Conservation (phyloP, 1,140 invertebrate species). For the Trypoxylus dichotomus region DNA sequence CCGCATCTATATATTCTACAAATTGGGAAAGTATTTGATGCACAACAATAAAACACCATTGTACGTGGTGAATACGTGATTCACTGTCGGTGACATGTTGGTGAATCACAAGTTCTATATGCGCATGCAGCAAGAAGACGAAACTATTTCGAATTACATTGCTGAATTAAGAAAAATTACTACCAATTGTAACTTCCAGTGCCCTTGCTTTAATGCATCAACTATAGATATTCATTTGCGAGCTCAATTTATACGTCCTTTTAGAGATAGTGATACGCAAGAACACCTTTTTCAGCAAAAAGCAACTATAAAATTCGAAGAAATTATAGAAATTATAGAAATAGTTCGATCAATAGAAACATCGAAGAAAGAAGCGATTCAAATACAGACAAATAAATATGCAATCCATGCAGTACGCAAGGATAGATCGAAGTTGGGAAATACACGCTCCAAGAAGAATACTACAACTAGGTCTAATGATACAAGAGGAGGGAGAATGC, state of each 20-base stretch:
- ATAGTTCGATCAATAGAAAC: constrained; percentile 29
- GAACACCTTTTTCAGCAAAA: constrained; percentile 40
- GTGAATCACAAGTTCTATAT: constrained; percentile 44
- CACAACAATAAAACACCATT: too few relatives aligned
- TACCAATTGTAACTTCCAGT: constrained; percentile 35
- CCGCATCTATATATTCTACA: too few relatives aligned
- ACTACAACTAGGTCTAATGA: background rate
- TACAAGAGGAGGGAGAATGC: background rate
- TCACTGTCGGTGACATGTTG: too few relatives aligned
- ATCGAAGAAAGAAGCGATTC: constrained; percentile 26
- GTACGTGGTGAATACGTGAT: too few relatives aligned
- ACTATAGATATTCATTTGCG: constrained; percentile 42
- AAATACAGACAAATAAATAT: constrained; percentile 19
- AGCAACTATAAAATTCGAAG: constrained; percentile 27
- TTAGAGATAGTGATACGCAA: constrained; percentile 38
- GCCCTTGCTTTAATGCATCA: constrained; percentile 32
- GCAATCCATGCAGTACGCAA: background rate
- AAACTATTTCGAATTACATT: constrained; percentile 41
- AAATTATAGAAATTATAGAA: constrained; percentile 25
- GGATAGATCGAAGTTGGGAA: background rate
- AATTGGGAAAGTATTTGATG: too few relatives aligned
- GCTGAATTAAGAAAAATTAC: constrained; percentile 35
- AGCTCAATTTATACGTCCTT: constrained; percentile 46
- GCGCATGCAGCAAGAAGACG: constrained; percentile 39
- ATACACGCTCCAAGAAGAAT: background rate